These are phyloP conservation scores for Cynocephalus volans DNA, from an alignment of 2,113 vertebrate genomes.

Conservation along the genomic window DNA sequence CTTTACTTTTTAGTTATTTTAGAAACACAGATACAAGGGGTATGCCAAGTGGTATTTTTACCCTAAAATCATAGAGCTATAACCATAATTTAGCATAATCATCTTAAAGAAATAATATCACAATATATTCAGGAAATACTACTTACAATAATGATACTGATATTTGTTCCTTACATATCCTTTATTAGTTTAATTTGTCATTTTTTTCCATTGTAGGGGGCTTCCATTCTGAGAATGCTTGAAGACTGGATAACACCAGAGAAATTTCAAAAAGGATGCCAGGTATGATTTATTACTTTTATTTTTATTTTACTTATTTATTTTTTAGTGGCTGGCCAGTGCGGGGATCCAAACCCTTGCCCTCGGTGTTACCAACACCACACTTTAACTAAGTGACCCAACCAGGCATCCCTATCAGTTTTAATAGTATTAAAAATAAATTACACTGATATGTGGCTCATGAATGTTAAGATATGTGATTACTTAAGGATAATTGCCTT, in stretches of 20 bases:
- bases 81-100: background rate
- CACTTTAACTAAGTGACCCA: too few species aligned
- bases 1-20: background rate
- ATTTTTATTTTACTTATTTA: too few species aligned
- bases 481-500: background rate
- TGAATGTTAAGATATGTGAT: background rate
- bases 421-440: background rate
- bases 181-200: background rate
- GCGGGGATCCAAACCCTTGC: too few species aligned
- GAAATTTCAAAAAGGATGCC: constrained; percentile 92
- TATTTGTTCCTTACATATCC: background rate
- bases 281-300: constrained; percentile 85
- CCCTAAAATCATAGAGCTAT: background rate
- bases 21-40: background rate
- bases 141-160: background rate
- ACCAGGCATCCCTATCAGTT: too few species aligned
- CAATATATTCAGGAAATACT: background rate
- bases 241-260: constrained; percentile 92
- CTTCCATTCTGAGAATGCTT: constrained; percentile 94
- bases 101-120: background rate
- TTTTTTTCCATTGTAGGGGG: constrained; percentile 88
- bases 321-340: too few species aligned
- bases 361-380: too few species aligned
- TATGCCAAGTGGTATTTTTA: background rate
- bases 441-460: background rate